These are phyloP conservation scores for Lates japonicus DNA, from an alignment of 2,797 vertebrate genomes.

Conservation along the genomic window DNA sequence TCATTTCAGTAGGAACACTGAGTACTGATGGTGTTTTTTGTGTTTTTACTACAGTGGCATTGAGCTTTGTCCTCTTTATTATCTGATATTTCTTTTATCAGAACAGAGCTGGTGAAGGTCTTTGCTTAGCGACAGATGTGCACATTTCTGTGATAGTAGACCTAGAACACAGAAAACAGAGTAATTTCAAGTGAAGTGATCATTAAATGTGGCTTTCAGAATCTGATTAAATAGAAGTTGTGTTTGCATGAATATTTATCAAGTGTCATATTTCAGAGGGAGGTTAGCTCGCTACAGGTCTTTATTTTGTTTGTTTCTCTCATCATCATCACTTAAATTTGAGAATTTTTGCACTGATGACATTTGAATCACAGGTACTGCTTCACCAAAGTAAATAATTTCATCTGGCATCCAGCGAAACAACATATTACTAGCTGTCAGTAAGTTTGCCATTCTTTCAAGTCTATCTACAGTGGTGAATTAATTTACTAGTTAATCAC, in stretches of 20 bases:
- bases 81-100: background rate
- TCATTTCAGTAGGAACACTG: background rate
- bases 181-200: background rate
- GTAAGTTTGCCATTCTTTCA: conserved; percentile 5
- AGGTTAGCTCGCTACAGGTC: background rate
- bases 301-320: background rate
- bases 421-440: conserved; percentile 4
- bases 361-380: background rate
- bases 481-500: conserved; percentile 38
- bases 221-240: background rate
- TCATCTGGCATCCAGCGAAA: conserved; percentile 4
- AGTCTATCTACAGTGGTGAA: conserved; percentile 19
- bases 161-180: background rate
- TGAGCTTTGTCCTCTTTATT: background rate
- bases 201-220: background rate
- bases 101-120: background rate
- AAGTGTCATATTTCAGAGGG: background rate
- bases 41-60: background rate
- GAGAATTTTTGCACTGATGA: background rate
- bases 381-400: too few relatives aligned
- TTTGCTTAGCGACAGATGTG: background rate
- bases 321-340: background rate
- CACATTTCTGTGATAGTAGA: background rate
- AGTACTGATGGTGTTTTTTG: too few relatives aligned
- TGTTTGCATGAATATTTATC: background rate